Evolutionary conservation across 2,113 vertebrate genomes (phyloP), one percentile per base, ranked within the genome.

Genomic region (Pipra filicauda): DNA sequence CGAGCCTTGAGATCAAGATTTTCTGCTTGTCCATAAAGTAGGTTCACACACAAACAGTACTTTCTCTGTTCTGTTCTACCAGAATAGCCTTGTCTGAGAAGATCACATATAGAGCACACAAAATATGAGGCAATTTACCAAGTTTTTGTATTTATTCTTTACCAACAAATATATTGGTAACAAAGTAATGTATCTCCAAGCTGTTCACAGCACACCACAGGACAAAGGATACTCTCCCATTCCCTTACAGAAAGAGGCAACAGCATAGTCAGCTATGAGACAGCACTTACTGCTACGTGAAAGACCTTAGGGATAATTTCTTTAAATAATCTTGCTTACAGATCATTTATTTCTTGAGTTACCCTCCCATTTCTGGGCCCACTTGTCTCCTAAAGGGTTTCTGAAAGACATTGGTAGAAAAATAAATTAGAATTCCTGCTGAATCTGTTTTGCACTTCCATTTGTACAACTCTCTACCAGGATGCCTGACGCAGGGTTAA

Each of bases 261-360:
- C 52, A 81, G 65, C 74, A 89, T 2, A 83, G 61, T n/a, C 67
- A 95, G 79, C 75, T 75, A 49, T 6, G 28, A 90, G 72, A 57
- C 70, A 93, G 51, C 48, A 39, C 48, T 59, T 33, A 51, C 52
- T 35, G 65, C 73, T 57, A 52, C 72, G 33, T 37, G 43, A 21
- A 71, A 92, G 35, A 64, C 37, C n/a, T 67, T 44, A 64, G 79
- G 81, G 61, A 90, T 80, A 27, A 83, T 91, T 93, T 74, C 48
- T 91, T 91, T 74, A 70, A 90, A 80, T 35, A 76, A 88, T 73
- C 80, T 89, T 65, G 6, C 85, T 67, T 93, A 86, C 57, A 90
- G 75, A 86, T 86, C 3, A 77, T 74, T 94, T 90, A 72, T 75
- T 93, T 89, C 48, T 75, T 74, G 48, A 71, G n/a, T 43, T 77